Evolutionary conservation across 2,113 vertebrate species (phyloP), one percentile per base, ranked within the genome.

Genomic region (Oceanodroma tethys): DNA sequence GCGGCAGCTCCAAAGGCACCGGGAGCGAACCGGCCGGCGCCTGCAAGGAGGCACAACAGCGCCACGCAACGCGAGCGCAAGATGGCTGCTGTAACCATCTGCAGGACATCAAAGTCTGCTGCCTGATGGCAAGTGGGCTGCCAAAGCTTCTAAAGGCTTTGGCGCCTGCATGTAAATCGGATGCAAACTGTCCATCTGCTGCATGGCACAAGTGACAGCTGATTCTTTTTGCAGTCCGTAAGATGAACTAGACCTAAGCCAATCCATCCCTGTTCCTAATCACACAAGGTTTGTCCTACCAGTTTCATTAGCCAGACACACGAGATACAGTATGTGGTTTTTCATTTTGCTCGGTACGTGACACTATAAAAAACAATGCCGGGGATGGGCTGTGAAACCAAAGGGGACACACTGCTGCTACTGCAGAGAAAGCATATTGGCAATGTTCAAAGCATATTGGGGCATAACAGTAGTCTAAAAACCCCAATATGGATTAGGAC

Each of bases 101-200:
- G 98, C 98, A 98, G 98, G 98, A 98, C 98, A 98, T 98, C 98
- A 98, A 97, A 98, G 98, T 97, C 98, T 98, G 98, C 98, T 98
- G 98, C 97, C 98, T 98, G 98, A 98, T 98, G 98, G 98, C 70
- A 97, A 97, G 95, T 47, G 96, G 96, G 97, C 97, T 98, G 98
- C 98, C 98, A 98, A 98, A 98, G 98, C 98, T 98, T 98, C 98
- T 98, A 98, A 98, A 98, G 98, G 98, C 98, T 98, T 98, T 98
- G 98, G 98, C 98, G 98, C 96, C 96, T 90, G 98, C 95, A 97
- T 98, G 97, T 98, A 98, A 98, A 98, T 98, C 96, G 97, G 98
- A 98, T 98, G 98, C 98, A 98, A 98, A 98, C 98, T 98, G 98
- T 98, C 98, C 98, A 98, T 98, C 98, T 98, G 98, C 98, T 95